Base-by-base conservation (phyloP, 2,888 invertebrate genomes). In the Chromoteleia sp. region DNA sequence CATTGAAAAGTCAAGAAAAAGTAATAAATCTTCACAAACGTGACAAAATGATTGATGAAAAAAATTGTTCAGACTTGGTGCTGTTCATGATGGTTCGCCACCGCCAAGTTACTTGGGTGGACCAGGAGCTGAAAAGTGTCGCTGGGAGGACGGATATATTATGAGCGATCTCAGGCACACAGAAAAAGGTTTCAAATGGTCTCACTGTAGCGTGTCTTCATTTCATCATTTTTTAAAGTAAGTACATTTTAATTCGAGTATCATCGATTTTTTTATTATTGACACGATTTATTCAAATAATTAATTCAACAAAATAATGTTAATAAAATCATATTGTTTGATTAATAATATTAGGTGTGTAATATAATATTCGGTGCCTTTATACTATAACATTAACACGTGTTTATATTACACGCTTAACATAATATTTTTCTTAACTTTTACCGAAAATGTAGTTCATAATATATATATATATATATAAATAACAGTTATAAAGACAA, bases 141-240 rank as follows among this genome's bases (percentile, higher is more conserved):
- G 97, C 85, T 98, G 98, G 98, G 97, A 98, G 90, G 98, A 98
- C 91, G 98, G 98, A 67, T 98, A 96, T 93, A 98, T 98, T 88
- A 98, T 98, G 98, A 97, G 97, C 65, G 98, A 98, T 92, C 93
- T 98, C 82, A 93, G 98, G 87, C 98, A 98, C 92, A 98, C 98
- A 0, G 98, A 98, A 92, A 95, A 98, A 90, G 98, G 98, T 21
- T 98, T 98, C 94, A 94, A 97, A 86, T 98, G 98, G 98, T 98
- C 98, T 6, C 95, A 97, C 17, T 98, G 98, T 92, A 97, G 97
- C 87, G 95, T 98, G 68, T 95, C 97, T 85, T 98, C 97, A 89
- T 98, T 98, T 92, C 97, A 98, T 93, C 98, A 98, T 92, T 98
- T 98, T 92, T 93, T 98, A 84, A 98, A 98, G 98, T 98, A 92